Base-by-base conservation (phyloP, 1,140 invertebrate species). In the Akabosia matsudoensis region DNA sequence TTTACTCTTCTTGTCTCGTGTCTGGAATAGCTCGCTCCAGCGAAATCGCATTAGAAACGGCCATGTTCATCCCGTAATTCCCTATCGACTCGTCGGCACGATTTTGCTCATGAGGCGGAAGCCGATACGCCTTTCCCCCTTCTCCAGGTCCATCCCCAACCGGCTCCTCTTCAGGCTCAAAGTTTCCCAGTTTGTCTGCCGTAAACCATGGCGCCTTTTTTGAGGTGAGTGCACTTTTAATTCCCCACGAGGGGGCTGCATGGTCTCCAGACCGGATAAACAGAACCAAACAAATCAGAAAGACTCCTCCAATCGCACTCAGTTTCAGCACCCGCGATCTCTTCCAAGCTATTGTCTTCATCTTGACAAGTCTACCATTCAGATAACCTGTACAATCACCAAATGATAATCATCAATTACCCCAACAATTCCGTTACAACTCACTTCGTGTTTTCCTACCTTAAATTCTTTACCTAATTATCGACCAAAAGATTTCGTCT, bases 11-110 rank as follows among this genome's bases (percentile, higher is more conserved):
- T 33, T 93, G 85, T 74, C 97, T 87, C 0, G 94, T 94, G 85
- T 99, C 97, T 28, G 92, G 91, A 77, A 98, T 91, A 10, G 90
- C 87, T 81, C 97, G 87, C 83, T 91, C 89, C 81, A 92, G 83
- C 10, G 91, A 89, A 82, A 99, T 98, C 84, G 96, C 94, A 87
- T 98, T 92, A n/a, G 96, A 97, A 80, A 93, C 95, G 24, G 94
- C 91, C 86, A 98, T 96, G 84, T 98, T 98, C 91, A 98, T 98
- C 34, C 97, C 97, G 87, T 96, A 97, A 83, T 97, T 93, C 0
- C 87, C 88, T 79, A 95, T 91, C 0, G 92, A 91, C 80, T 91
- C 89, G 34, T 89, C 86, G 13, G 89, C 90, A 82, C 92, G 92
- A 83, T 94, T 93, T 81, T 92, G 90, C 78, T 92, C 89, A 79